Evolutionary conservation across 1,140 invertebrate genomes (phyloP).

Genomic region (Dufourea novaeangliae): DNA sequence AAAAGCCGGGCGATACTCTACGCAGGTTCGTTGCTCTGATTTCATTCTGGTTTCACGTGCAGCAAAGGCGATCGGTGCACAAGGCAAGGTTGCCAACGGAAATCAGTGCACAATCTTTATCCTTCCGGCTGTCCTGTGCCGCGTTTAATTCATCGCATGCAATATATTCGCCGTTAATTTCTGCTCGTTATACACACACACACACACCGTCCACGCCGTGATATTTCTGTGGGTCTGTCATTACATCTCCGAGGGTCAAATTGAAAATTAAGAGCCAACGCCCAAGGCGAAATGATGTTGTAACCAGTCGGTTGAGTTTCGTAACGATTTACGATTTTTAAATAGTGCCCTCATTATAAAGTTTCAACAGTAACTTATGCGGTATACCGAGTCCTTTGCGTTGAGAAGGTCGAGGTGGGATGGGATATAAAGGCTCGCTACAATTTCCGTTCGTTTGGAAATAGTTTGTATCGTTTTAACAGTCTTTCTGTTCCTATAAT

Average conservation of each 20-base stretch:
- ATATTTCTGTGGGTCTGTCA: no score
- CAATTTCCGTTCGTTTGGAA: constrained; percentile 8
- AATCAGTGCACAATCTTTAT: background rate
- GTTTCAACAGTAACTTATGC: background rate
- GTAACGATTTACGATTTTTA: background rate
- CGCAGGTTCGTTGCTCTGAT: constrained; percentile 25
- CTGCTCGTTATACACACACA: no score
- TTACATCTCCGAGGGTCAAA: no score
- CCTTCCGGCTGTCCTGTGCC: background rate
- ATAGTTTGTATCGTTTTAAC: background rate
- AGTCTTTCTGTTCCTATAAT: background rate
- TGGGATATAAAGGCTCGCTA: background rate
- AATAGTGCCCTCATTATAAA: background rate
- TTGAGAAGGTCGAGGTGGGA: background rate
- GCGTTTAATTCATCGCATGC: no score
- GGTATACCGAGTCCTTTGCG: background rate
- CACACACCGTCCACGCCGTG: no score
- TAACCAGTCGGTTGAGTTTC: no score
- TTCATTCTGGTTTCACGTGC: constrained; percentile 1
- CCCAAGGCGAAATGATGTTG: no score
- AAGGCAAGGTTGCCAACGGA: background rate
- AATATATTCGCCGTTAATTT: no score
- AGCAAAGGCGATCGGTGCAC: background rate
- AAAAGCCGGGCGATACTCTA: constrained; percentile 5
- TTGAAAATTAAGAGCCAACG: no score